Conservation (phyloP, 2,888 invertebrate genomes). For the Pyrrhosoma nymphula region DNA sequence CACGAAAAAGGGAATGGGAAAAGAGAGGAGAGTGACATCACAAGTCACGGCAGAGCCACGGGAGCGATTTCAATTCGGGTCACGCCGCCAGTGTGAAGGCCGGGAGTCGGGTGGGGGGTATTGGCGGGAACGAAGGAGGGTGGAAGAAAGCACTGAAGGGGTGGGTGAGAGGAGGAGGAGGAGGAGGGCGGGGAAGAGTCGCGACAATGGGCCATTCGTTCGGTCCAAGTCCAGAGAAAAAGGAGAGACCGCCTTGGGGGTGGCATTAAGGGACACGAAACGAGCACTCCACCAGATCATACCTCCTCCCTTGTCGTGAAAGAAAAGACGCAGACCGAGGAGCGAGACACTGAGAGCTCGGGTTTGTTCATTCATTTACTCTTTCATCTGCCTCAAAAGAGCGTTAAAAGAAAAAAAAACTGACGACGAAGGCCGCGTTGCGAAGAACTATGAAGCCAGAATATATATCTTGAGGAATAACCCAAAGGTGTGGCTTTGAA, state of each 20-base stretch:
- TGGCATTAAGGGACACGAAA: not conserved
- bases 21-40: not conserved
- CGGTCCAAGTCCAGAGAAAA: not conserved
- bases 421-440: not conserved
- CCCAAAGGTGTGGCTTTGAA: slow-evolving; percentile 8
- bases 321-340: not conserved
- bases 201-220: slow-evolving; percentile 5
- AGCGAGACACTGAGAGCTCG: not conserved
- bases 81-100: not conserved
- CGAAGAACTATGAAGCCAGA: not conserved
- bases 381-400: not conserved
- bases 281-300: not conserved
- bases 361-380: not conserved
- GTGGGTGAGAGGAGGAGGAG: not conserved
- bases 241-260: slow-evolving; percentile 13
- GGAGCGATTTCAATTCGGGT: not conserved
- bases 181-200: not conserved
- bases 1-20: not conserved
- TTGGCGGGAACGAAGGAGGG: not conserved
- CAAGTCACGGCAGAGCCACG: not conserved
- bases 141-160: not conserved
- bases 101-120: not conserved
- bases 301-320: not conserved
- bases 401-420: not conserved
- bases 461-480: not conserved